Evolutionary conservation across 2,797 vertebrate genomes (phyloP).

Genomic region (Gymnoscopelus braueri): DNA sequence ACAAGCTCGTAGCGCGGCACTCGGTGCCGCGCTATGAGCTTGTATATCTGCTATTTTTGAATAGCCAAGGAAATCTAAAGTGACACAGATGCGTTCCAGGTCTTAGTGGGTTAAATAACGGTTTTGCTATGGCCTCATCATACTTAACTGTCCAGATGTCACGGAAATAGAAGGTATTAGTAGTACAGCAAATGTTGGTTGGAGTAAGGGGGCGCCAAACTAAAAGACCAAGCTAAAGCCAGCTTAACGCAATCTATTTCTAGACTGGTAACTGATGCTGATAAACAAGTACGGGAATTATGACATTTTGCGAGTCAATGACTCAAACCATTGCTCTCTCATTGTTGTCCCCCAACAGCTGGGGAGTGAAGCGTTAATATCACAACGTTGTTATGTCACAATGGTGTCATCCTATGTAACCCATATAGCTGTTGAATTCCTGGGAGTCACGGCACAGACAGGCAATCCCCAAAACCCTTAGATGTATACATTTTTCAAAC

Average conservation of each 20-base stretch:
- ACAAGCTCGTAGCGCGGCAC: no score
- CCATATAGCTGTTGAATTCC: conserved; percentile 2
- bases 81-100: no score
- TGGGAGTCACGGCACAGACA: neutral
- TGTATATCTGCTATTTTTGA: no score
- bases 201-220: conserved; percentile 27
- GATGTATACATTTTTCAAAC: conserved; percentile 13
- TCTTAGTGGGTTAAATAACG: no score
- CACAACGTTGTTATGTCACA: neutral
- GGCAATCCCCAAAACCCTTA: neutral
- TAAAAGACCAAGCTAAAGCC: conserved; percentile 53
- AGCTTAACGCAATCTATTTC: conserved; percentile 63
- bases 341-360: conserved; percentile 11
- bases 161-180: conserved; percentile 48
- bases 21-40: no score
- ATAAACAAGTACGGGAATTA: conserved; percentile 21
- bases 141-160: conserved; percentile 33
- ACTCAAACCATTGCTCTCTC: conserved; percentile 8
- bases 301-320: conserved; percentile 32
- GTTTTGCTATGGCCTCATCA: conserved; percentile 16
- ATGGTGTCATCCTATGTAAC: conserved; percentile 2
- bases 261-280: conserved; percentile 35
- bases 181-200: conserved; percentile 40
- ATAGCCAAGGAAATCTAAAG: no score
- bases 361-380: conserved; percentile 10